phyloP scores from a whole-genome alignment of 2,888 invertebrate species.

The Mycalesis mineus region DNA sequence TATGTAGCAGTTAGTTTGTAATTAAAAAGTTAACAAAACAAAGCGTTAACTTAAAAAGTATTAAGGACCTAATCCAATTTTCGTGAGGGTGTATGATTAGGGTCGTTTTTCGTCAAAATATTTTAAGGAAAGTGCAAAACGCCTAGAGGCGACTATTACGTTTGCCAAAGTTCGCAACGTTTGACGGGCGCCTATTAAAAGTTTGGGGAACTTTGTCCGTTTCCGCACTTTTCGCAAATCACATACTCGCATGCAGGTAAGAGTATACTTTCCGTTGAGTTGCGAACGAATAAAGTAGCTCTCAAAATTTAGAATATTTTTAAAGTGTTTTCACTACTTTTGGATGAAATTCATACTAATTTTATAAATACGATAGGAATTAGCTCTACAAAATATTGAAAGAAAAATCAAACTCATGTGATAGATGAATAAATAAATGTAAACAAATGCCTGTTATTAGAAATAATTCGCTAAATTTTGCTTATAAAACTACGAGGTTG shows the following conservation, averaged over 20 bases:
- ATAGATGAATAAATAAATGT: no score
- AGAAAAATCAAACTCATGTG: no score
- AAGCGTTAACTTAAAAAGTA: no score
- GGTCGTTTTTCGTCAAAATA: slow-evolving; percentile 5
- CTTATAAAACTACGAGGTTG: no score
- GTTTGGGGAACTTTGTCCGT: slow-evolving; percentile 38
- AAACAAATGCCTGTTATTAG: no score
- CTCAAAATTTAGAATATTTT: neutral
- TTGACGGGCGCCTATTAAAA: slow-evolving; percentile 54
- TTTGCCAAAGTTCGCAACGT: slow-evolving; percentile 21
- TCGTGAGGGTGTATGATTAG: no score
- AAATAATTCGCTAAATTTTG: no score
- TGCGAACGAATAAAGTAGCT: neutral
- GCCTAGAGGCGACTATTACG: slow-evolving; percentile 19
- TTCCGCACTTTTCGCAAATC: slow-evolving; percentile 5
- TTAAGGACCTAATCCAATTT: no score
- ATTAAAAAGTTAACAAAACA: no score
- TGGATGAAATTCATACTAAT: neutral
- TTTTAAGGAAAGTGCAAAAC: slow-evolving; percentile 7
- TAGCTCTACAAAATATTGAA: no score
- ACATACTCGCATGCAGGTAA: slow-evolving; percentile 17
- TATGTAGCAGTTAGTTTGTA: no score
- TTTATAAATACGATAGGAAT: neutral
- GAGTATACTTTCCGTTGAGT: neutral
- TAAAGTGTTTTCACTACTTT: neutral